These are phyloP conservation scores for Athalia cordata DNA, from an alignment of 2,888 invertebrate species.

Conservation along the genomic window DNA sequence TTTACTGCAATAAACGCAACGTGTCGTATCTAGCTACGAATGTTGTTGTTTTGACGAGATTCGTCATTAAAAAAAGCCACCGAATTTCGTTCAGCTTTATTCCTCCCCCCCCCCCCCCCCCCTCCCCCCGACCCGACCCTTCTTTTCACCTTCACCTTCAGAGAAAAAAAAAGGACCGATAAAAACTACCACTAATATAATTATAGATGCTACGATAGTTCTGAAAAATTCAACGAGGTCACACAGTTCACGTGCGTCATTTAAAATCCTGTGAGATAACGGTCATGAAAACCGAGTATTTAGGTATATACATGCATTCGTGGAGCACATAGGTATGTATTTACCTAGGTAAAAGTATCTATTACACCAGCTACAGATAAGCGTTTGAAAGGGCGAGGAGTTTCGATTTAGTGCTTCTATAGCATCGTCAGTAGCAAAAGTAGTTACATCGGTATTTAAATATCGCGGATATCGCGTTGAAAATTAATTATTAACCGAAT, in stretches of 20 bases:
- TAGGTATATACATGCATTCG: neutral
- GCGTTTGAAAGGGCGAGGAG: neutral
- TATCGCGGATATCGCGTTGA: neutral
- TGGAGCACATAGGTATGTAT: neutral
- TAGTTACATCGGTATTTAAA: conserved; percentile 20
- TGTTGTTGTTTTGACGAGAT: neutral
- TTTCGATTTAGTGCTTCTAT: conserved; percentile 19
- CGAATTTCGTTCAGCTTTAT: neutral
- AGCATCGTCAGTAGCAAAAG: neutral
- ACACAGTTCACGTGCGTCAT: conserved; percentile 4
- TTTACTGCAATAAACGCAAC: neutral
- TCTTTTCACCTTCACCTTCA: neutral
- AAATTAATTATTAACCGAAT: conserved; percentile 27
- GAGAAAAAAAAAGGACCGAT: neutral
- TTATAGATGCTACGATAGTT: neutral
- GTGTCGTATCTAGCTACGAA: neutral
- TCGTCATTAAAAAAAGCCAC: neutral
- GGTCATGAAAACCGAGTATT: conserved; percentile 17
- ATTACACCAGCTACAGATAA: neutral
- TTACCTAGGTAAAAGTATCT: neutral
- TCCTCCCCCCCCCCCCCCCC: no score
- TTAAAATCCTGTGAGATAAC: conserved; percentile 27
- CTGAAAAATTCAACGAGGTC: conserved; percentile 29
- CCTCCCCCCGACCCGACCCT: no score
- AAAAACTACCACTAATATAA: no score